Evolutionary conservation across 2,113 vertebrate genomes (phyloP).

Genomic region (Rhipidura dahli): DNA sequence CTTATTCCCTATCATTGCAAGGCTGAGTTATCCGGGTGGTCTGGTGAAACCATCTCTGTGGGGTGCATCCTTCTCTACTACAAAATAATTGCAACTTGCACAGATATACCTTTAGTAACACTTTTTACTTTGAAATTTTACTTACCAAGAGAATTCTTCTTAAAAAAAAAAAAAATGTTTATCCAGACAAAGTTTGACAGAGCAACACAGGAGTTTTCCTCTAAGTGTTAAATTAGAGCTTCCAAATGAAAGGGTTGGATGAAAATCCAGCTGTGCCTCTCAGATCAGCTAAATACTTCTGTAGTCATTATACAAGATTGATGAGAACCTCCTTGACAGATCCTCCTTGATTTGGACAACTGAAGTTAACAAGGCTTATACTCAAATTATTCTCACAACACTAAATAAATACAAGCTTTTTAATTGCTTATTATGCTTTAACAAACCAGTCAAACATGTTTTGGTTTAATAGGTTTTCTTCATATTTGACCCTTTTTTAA

Average conservation of each 20-base stretch:
- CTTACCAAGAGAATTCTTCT: conserved; percentile 9
- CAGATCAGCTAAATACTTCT: conserved; percentile 53
- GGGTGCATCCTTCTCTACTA: neutral
- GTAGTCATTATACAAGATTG: conserved; percentile 46
- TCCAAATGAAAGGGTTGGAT: conserved; percentile 49
- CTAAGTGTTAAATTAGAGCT: conserved; percentile 49
- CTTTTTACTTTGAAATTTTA: neutral
- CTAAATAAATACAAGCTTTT: conserved; percentile 11
- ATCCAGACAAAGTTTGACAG: conserved; percentile 31
- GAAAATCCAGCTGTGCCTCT: conserved; percentile 62
- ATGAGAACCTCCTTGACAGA: conserved; percentile 56
- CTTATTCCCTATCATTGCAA: neutral
- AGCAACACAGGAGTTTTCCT: conserved; percentile 13
- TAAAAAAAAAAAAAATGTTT: neutral
- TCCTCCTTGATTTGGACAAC: conserved; percentile 45
- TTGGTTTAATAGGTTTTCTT: neutral
- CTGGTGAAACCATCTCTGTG: neutral
- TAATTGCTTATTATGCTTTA: neutral
- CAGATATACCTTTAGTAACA: neutral
- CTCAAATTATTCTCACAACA: neutral
- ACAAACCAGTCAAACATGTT: neutral
- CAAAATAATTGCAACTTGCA: conserved; percentile 10
- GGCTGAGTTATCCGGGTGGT: neutral
- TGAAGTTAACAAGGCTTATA: neutral
- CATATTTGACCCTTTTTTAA: neutral